Evolutionary conservation across 2,113 vertebrate species (phyloP).

Genomic region (Pithys albifrons): DNA sequence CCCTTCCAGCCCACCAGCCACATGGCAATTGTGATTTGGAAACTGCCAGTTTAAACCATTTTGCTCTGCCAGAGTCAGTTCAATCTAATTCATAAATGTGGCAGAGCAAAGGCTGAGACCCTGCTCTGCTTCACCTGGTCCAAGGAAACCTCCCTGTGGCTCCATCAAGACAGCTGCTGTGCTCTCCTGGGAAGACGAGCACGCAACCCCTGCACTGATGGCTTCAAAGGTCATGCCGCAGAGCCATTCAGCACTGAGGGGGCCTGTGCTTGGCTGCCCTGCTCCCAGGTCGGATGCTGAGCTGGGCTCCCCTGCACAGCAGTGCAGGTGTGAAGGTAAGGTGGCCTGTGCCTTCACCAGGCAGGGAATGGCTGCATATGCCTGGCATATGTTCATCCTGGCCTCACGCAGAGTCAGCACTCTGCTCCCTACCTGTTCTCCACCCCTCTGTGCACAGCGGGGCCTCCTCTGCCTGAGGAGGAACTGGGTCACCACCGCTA

Average conservation of each 20-base stretch:
- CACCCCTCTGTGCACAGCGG: slow-evolving; percentile 27
- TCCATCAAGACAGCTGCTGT: background rate
- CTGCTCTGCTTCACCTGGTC: fast-evolving
- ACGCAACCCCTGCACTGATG: fast-evolving
- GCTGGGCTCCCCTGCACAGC: background rate
- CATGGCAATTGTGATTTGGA: fast-evolving
- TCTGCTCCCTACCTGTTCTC: slow-evolving; percentile 50
- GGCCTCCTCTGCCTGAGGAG: background rate
- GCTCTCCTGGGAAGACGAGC: background rate
- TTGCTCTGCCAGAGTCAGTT: background rate
- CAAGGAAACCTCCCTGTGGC: fast-evolving
- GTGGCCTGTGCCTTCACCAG: background rate
- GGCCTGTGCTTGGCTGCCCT: fast-evolving
- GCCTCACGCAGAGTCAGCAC: background rate
- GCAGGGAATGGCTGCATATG: background rate
- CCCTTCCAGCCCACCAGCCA: background rate
- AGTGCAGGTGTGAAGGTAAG: background rate
- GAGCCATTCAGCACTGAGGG: fast-evolving
- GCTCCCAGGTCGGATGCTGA: background rate
- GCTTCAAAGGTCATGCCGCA: fast-evolving
- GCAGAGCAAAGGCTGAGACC: background rate
- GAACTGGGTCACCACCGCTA: slow-evolving; percentile 34
- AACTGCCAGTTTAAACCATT: background rate
- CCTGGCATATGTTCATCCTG: slow-evolving; percentile 23
- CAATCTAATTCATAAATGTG: background rate